Conservation (phyloP, 2,888 invertebrate species). For the Halictus quadricinctus region DNA sequence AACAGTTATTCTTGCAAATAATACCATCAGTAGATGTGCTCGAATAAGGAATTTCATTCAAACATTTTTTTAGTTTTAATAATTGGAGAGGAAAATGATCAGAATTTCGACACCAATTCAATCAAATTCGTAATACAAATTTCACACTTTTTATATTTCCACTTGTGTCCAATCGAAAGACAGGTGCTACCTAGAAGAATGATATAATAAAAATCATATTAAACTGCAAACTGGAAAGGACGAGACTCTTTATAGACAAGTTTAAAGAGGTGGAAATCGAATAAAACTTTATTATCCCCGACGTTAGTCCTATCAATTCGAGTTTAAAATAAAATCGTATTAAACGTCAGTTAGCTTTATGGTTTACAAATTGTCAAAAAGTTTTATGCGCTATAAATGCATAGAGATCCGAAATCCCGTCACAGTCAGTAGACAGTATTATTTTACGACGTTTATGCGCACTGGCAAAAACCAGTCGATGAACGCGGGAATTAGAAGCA, state of each 20-base stretch:
- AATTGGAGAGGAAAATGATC: background rate
- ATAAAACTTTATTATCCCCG: background rate
- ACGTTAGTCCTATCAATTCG: background rate
- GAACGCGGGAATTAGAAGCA: background rate
- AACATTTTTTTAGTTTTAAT: background rate
- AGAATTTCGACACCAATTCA: background rate
- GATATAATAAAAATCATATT: background rate
- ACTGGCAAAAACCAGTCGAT: background rate
- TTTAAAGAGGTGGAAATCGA: background rate
- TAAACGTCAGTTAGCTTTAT: background rate
- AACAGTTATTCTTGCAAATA: too few relatives aligned
- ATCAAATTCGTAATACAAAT: background rate
- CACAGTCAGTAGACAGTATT: background rate
- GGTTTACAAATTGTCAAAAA: background rate
- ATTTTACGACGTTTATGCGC: background rate
- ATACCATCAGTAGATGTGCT: too few relatives aligned
- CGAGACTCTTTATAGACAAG: background rate
- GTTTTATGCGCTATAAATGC: slow-evolving; percentile 2
- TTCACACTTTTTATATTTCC: background rate
- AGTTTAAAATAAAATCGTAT: background rate
- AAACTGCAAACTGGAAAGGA: background rate
- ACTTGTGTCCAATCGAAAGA: background rate
- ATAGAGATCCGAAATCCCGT: background rate
- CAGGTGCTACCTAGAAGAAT: background rate
- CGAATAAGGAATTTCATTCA: background rate